Conservation (phyloP, 2,888 invertebrate species). For the Hylaea fasciaria region DNA sequence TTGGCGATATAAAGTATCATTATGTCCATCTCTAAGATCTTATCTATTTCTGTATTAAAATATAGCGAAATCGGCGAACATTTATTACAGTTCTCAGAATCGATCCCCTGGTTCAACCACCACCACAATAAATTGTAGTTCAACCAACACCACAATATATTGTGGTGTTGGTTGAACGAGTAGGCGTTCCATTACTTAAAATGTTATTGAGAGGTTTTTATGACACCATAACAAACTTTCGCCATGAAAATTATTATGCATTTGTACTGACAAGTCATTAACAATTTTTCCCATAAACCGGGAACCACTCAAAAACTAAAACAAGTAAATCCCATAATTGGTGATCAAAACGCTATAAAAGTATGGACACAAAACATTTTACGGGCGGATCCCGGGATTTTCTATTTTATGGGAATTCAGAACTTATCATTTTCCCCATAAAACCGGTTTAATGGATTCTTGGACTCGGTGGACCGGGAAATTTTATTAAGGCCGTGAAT, state of each 20-base stretch:
- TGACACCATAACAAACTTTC: slow-evolving; percentile 8
- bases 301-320: slow-evolving; percentile 44
- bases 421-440: slow-evolving; percentile 75
- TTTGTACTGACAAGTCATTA: slow-evolving; percentile 24
- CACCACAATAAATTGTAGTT: too few species aligned
- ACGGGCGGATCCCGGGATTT: slow-evolving; percentile 50
- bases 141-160: too few species aligned
- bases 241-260: slow-evolving; percentile 17
- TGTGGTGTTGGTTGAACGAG: too few species aligned
- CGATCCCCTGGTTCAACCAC: too few species aligned
- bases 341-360: slow-evolving; percentile 61
- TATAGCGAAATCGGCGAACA: too few species aligned
- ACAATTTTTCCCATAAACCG: slow-evolving; percentile 30
- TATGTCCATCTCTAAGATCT: too few species aligned
- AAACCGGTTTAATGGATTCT: slow-evolving; percentile 65
- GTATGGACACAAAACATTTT: slow-evolving; percentile 62
- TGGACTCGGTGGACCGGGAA: slow-evolving; percentile 27
- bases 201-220: not conserved
- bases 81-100: too few species aligned
- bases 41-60: too few species aligned
- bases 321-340: slow-evolving; percentile 52
- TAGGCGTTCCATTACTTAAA: too few species aligned
- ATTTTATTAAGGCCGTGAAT: slow-evolving; percentile 10
- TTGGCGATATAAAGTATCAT: too few species aligned
- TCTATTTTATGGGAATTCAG: slow-evolving; percentile 69